Conservation (phyloP, 2,888 invertebrate species). For the Xanthostigma xanthostigma region DNA sequence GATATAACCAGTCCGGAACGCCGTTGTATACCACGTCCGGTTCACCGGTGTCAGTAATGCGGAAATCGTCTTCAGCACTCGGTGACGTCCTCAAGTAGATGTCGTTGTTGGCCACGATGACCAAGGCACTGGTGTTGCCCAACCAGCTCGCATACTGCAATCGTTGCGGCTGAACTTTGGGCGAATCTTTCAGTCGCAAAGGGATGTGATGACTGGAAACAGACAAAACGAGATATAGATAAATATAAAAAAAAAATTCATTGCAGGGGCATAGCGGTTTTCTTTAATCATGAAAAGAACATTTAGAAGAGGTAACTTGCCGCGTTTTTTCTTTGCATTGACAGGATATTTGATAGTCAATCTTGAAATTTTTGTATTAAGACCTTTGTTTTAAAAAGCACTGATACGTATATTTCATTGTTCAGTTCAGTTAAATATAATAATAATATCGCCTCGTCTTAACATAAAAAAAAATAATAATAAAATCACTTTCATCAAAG, state of each 20-base stretch:
- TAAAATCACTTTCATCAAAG: no score
- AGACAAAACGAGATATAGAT: constrained; percentile 4
- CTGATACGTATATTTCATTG: no score
- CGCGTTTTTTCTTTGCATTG: no score
- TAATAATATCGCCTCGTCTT: no score
- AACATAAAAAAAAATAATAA: no score
- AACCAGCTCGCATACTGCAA: constrained; percentile 77
- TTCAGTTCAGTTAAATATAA: no score
- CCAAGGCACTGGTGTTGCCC: constrained; percentile 58
- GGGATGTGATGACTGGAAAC: constrained; percentile 65
- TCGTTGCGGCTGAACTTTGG: constrained; percentile 50
- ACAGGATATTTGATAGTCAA: no score
- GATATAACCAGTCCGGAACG: constrained; percentile 92
- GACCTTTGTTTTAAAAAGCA: no score
- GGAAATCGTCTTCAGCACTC: constrained; percentile 47
- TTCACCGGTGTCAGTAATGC: constrained; percentile 60
- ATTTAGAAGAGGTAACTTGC: no score
- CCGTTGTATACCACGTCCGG: constrained; percentile 82
- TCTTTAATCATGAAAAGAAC: no score
- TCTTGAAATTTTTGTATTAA: no score
- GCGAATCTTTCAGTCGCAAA: constrained; percentile 61
- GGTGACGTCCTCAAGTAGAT: constrained; percentile 69
- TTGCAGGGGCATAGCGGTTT: no score
- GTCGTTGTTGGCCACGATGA: constrained; percentile 78
- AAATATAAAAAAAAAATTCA: not conserved